Conservation (phyloP, 2,113 vertebrate genomes). For the Ginglymostoma cirratum region DNA sequence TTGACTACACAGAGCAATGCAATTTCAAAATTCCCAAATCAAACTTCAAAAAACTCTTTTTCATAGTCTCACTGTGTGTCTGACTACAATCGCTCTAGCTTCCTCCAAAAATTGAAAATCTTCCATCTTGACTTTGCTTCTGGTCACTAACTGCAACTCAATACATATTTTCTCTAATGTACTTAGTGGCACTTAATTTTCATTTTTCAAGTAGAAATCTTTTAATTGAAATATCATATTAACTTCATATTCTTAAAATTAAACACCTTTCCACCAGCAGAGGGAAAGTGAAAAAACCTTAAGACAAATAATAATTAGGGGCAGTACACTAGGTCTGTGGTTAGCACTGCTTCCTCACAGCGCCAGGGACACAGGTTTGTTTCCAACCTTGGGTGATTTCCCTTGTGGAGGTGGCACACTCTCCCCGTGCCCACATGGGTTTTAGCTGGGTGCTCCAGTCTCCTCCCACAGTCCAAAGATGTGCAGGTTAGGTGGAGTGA, state of each 20-base stretch:
- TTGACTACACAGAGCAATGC: no score
- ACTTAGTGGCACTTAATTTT: not conserved
- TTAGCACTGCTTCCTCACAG: no score
- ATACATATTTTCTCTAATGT: not conserved
- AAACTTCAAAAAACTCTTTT: not conserved
- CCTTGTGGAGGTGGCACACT: no score
- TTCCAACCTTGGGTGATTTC: no score
- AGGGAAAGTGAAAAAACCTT: not conserved
- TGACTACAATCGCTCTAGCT: not conserved
- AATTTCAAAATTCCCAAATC: not conserved
- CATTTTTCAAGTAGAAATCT: not conserved
- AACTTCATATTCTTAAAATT: constrained; percentile 26
- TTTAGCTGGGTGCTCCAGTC: no score
- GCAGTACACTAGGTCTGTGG: no score
- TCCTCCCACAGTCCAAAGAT: no score
- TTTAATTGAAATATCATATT: constrained; percentile 41
- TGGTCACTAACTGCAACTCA: not conserved
- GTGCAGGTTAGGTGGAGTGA: no score
- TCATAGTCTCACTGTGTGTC: not conserved
- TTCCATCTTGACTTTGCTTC: not conserved
- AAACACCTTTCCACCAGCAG: not conserved
- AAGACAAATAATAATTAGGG: not conserved
- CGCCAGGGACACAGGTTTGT: no score
- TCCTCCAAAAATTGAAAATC: not conserved
- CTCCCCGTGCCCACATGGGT: no score